Conservation (phyloP, 2,888 invertebrate species). For the Malacosoma neustria region DNA sequence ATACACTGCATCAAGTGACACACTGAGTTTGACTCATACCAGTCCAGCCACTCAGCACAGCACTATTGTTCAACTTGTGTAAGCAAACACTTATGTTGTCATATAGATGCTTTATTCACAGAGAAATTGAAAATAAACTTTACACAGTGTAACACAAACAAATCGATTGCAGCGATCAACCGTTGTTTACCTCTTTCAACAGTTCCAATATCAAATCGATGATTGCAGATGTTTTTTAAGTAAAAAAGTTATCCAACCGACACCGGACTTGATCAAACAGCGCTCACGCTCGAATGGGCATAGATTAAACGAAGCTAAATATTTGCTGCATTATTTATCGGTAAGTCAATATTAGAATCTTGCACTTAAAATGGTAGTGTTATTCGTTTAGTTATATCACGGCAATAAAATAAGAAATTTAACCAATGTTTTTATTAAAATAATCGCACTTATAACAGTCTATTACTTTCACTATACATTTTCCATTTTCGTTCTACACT, state of each 20-base stretch:
- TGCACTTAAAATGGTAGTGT: constrained; percentile 6
- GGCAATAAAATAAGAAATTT: constrained; percentile 15
- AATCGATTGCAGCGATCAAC: constrained; percentile 3
- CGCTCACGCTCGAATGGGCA: not conserved
- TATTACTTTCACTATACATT: constrained; percentile 27
- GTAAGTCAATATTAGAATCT: constrained; percentile 12
- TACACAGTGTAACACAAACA: constrained; percentile 34
- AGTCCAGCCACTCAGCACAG: no score
- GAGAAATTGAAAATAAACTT: constrained; percentile 46
- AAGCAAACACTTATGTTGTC: constrained; percentile 58
- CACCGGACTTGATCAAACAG: not conserved
- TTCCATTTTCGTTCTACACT: not conserved
- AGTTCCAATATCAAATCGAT: not conserved
- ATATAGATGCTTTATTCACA: constrained; percentile 50
- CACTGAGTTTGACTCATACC: no score
- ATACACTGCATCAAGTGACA: constrained; percentile 29
- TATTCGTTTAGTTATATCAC: no score
- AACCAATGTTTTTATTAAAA: constrained; percentile 20
- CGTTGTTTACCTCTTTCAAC: not conserved
- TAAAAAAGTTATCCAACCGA: constrained; percentile 14
- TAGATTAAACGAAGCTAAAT: not conserved
- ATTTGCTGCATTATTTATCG: not conserved
- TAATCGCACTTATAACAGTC: constrained; percentile 22
- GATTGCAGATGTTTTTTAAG: constrained; percentile 9
- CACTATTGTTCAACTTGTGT: constrained; percentile 49